These are phyloP conservation scores for Uloborus plumipes DNA, from an alignment of 2,888 invertebrate genomes.

Conservation along the genomic window DNA sequence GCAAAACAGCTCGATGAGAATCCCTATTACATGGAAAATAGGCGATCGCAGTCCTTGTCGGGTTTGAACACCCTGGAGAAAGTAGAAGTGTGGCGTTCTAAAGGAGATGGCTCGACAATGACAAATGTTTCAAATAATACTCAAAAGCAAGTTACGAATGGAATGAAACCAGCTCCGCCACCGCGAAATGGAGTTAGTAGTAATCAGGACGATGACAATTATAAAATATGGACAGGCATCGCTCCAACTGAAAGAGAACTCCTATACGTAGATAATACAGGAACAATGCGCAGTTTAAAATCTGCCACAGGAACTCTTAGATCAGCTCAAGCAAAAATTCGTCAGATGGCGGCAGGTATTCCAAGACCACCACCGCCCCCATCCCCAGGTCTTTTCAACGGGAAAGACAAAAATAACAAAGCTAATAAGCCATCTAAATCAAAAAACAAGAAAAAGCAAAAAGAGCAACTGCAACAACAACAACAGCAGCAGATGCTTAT, in stretches of 20 bases:
- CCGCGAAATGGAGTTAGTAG: constrained; percentile 30
- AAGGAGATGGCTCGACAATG: constrained; percentile 36
- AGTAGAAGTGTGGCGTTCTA: constrained; percentile 64
- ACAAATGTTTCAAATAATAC: constrained; percentile 28
- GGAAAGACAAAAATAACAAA: constrained; percentile 41
- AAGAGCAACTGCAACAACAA: constrained; percentile 30
- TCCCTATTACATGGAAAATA: constrained; percentile 66
- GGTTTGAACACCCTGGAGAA: constrained; percentile 66
- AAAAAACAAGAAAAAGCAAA: constrained; percentile 58
- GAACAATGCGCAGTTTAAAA: constrained; percentile 72
- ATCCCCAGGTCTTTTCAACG: constrained; percentile 51
- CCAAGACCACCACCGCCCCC: constrained; percentile 79
- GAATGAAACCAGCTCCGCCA: constrained; percentile 36
- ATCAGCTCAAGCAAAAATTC: constrained; percentile 71
- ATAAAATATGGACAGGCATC: constrained; percentile 89
- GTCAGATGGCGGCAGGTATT: constrained; percentile 82
- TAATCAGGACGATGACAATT: constrained; percentile 77
- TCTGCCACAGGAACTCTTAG: constrained; percentile 65
- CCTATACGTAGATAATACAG: constrained; percentile 72
- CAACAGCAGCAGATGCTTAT: constrained; percentile 21
- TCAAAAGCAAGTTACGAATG: constrained; percentile 23
- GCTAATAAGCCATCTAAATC: constrained; percentile 37
- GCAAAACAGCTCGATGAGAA: constrained; percentile 80
- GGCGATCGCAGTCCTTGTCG: constrained; percentile 64
- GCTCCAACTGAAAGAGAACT: constrained; percentile 69